Percentiles rank a stretch among this genome's conserved stretches.
These are phyloP conservation scores for Xyrichtys novacula DNA, from an alignment of 2,797 vertebrate species.

Conservation along the genomic window DNA sequence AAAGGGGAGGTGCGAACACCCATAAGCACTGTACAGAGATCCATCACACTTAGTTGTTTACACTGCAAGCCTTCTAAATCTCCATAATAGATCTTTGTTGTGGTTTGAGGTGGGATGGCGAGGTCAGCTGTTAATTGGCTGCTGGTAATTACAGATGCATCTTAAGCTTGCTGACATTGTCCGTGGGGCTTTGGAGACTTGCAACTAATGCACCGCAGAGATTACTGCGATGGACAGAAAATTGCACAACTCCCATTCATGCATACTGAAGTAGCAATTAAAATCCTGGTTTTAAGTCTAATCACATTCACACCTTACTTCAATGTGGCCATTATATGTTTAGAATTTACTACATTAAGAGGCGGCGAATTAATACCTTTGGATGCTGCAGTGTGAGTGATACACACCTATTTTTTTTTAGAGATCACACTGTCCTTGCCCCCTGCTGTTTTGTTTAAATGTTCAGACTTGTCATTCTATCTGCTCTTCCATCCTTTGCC, in stretches of 20 bases:
- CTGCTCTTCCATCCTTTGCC: constrained; percentile 31
- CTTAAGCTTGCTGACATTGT: constrained; percentile 74
- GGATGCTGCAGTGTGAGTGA: too few relatives aligned
- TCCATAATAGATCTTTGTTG: constrained; percentile 79
- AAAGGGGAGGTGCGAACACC: constrained; percentile 45
- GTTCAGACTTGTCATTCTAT: constrained; percentile 30
- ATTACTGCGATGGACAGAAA: constrained; percentile 53
- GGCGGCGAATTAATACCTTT: too few relatives aligned
- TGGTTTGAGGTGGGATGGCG: constrained; percentile 75
- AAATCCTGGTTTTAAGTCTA: constrained; percentile 34
- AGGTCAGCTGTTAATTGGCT: constrained; percentile 82
- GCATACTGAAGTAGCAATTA: constrained; percentile 43
- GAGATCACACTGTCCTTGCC: constrained; percentile 11
- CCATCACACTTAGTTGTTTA: constrained; percentile 73
- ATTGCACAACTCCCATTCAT: constrained; percentile 42
- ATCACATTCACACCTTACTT: constrained; percentile 30
- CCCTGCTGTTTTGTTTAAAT: constrained; percentile 32
- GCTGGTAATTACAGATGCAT: constrained; percentile 82
- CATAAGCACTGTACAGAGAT: constrained; percentile 53
- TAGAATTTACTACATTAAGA: constrained; percentile 12
- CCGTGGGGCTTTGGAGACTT: constrained; percentile 66
- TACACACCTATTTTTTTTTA: neutral
- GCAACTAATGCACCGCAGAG: constrained; percentile 56
- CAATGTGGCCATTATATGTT: constrained; percentile 1
- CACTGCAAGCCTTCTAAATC: constrained; percentile 67